Percentiles rank a stretch among this genome's conserved stretches.
phyloP scores from a whole-genome alignment of 2,888 invertebrate genomes.

The Bhutanitis thaidina region DNA sequence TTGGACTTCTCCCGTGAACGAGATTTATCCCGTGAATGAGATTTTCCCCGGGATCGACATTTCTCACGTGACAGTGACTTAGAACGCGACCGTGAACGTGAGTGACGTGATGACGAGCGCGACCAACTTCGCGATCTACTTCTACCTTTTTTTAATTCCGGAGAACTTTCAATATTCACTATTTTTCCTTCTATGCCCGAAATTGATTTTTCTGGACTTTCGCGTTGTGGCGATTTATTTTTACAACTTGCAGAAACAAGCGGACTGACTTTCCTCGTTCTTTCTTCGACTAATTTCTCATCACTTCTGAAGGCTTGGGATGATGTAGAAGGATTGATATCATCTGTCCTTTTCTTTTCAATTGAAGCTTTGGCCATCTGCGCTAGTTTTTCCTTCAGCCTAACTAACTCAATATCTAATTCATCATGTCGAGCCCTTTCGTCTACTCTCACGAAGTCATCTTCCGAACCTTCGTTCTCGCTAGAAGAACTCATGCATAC shows the following conservation, averaged over 20 bases:
- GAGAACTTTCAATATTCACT: conserved; percentile 40
- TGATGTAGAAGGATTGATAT: conserved; percentile 47
- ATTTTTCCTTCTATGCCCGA: conserved; percentile 38
- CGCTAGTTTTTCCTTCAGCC: conserved; percentile 83
- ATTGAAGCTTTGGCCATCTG: conserved; percentile 84
- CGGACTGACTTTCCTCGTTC: conserved; percentile 25
- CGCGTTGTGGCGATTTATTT: conserved; percentile 32
- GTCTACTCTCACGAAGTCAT: conserved; percentile 73
- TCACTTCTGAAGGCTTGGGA: conserved; percentile 28
- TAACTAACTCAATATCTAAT: conserved; percentile 82
- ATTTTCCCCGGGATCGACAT: conserved; percentile 34
- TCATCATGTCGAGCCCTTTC: conserved; percentile 77
- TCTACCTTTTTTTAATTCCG: conserved; percentile 41
- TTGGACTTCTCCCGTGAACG: conserved; percentile 38
- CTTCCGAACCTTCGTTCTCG: conserved; percentile 79
- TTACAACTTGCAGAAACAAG: conserved; percentile 10
- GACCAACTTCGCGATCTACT: conserved; percentile 50
- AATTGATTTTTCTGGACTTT: conserved; percentile 24
- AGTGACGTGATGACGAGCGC: conserved; percentile 47
- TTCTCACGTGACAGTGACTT: conserved; percentile 45
- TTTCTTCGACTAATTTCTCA: conserved; percentile 21
- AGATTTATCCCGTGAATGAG: conserved; percentile 46
- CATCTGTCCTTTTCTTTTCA: conserved; percentile 43
- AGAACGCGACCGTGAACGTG: conserved; percentile 33
- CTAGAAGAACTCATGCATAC: conserved; percentile 82